Evolutionary conservation across 37 sponge, comb jelly and placozoan species (phyloP), one percentile per base, ranked within the genome.

Genomic region (Lycopodina hypogea): DNA sequence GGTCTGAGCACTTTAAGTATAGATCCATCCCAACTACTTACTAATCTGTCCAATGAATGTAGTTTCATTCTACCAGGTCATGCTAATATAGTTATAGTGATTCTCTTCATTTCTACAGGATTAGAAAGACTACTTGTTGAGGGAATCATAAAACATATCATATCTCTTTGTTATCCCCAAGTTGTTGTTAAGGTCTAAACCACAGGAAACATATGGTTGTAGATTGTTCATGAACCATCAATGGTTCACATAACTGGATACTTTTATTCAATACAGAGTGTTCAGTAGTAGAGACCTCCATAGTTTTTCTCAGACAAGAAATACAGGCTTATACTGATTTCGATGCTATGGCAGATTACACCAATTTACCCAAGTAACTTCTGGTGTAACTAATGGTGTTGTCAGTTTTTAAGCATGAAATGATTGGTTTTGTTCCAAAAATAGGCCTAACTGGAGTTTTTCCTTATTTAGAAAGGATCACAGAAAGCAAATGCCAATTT

Each of bases 301-400:
- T 32, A 67, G 68, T 67, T 32, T 2, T 8, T 32, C n/a, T 67
- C 38, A 67, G 30, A 35, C 32, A 32, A 30, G 30, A 34, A 7
- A 37, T 32, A 19, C n/a, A 32, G 38, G 36, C 68, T 26, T 59
- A 59, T 26, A 59, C 60, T 28, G 60, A 7, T 28, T 59, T 59
- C 60, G 28, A 59, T 3, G 68, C 68, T 67, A 32, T 67, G 68
- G 30, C 30, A 37, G 32, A 33, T 34, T 73, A 26, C 51, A 55
- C 56, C 74, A 73, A 56, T 73, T 73, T 12, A 73, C 74, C 17
- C 24, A 56, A 26, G 48, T 73, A 11, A 55, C 74, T 53, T 73
- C 51, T 34, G 74, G 74, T 36, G 68, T 67, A 2, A 67, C 68
- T 18, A 67, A 67, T 14, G 37, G 68, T 32, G 68, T 67, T 12